phyloP scores from a whole-genome alignment of 2,888 invertebrate species.

The Ferrisia virgata region DNA sequence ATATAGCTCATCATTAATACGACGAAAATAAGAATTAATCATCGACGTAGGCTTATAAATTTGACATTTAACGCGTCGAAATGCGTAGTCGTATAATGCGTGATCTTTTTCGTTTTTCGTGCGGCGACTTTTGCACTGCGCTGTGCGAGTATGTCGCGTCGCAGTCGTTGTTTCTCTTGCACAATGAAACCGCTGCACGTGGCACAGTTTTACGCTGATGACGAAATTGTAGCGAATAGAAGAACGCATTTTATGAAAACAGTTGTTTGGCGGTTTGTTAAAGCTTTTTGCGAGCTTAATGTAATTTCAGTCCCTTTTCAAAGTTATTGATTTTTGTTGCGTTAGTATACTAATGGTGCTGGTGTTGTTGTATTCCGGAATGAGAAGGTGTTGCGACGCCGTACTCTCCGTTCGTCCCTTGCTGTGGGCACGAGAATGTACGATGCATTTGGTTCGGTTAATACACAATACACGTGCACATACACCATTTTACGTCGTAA shows the following conservation, averaged over 20 bases:
- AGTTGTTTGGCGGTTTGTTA: neutral
- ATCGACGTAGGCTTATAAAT: neutral
- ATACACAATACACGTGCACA: too few relatives aligned
- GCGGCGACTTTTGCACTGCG: neutral
- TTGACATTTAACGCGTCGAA: neutral
- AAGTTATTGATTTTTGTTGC: constrained; percentile 9
- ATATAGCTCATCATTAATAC: too few relatives aligned
- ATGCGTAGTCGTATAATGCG: neutral
- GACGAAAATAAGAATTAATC: neutral
- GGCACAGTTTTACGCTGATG: neutral
- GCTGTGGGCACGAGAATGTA: too few relatives aligned
- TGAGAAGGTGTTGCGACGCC: neutral
- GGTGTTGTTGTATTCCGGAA: neutral
- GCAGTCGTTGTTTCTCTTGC: neutral
- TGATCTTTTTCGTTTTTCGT: neutral
- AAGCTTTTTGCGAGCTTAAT: neutral
- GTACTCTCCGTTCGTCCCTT: neutral
- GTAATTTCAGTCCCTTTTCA: constrained; percentile 17
- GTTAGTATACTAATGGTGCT: neutral
- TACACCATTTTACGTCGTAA: too few relatives aligned
- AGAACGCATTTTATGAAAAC: neutral
- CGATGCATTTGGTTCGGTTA: too few relatives aligned
- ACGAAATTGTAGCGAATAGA: neutral
- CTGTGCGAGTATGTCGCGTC: neutral
- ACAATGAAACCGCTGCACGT: neutral